Evolutionary conservation across 2,888 invertebrate species (phyloP).

Genomic region (Cephonodes hylas): DNA sequence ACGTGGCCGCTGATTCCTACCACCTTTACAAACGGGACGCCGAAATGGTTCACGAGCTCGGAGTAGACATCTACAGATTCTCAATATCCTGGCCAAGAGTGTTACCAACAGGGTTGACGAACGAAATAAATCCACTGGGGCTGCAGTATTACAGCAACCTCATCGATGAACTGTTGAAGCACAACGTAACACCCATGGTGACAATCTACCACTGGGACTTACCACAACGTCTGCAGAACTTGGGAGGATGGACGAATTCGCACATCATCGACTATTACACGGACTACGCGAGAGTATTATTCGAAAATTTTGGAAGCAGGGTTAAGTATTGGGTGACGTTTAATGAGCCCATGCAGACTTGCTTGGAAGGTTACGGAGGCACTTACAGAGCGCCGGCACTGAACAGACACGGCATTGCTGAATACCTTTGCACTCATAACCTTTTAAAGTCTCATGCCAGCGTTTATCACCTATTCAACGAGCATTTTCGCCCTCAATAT

Average conservation of each 20-base stretch:
- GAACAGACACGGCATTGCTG: constrained; percentile 82
- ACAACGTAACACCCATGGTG: constrained; percentile 86
- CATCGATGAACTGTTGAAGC: constrained; percentile 84
- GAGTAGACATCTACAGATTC: constrained; percentile 85
- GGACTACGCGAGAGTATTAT: constrained; percentile 83
- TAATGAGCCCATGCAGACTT: constrained; percentile 86
- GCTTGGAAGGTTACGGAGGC: constrained; percentile 79
- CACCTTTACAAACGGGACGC: constrained; percentile 84
- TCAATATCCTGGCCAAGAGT: constrained; percentile 89
- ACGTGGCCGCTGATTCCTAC: constrained; percentile 86
- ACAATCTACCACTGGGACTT: constrained; percentile 88
- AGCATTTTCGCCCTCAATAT: constrained; percentile 77
- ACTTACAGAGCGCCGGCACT: constrained; percentile 82
- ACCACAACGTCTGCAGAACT: constrained; percentile 83
- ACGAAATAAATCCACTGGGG: constrained; percentile 85
- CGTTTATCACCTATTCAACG: constrained; percentile 84
- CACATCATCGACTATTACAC: constrained; percentile 83
- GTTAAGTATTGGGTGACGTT: constrained; percentile 89
- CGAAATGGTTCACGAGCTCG: constrained; percentile 82
- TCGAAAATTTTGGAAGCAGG: constrained; percentile 82
- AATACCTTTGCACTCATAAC: constrained; percentile 87
- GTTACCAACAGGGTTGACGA: constrained; percentile 85
- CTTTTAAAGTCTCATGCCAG: constrained; percentile 87
- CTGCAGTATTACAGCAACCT: constrained; percentile 89
- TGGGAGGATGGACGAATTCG: constrained; percentile 86